Conservation (phyloP, 2,113 vertebrate species). For the Calypte anna region DNA sequence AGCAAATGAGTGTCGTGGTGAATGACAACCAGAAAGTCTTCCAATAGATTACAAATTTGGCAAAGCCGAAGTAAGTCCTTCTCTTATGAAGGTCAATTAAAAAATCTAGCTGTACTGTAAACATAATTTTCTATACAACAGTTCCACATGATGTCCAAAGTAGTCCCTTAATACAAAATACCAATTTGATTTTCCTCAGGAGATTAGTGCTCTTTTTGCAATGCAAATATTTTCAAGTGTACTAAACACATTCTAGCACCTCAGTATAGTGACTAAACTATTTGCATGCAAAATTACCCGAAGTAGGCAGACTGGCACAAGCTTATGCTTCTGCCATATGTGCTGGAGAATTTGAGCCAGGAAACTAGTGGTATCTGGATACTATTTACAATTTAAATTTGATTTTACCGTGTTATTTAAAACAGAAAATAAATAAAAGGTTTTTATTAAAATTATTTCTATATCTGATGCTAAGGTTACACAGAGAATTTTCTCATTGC, state of each 20-base stretch:
- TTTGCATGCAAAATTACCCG: conserved; percentile 84
- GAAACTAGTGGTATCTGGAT: conserved; percentile 79
- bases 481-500: background rate
- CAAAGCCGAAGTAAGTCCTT: conserved; percentile 6
- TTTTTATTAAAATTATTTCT: conserved; percentile 76
- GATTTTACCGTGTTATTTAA: conserved; percentile 79
- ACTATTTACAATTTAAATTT: conserved; percentile 84
- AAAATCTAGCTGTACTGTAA: conserved; percentile 60
- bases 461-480: conserved; percentile 42
- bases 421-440: conserved; percentile 71
- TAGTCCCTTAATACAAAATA: conserved; percentile 75
- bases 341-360: conserved; percentile 81
- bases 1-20: background rate
- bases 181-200: conserved; percentile 78
- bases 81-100: conserved; percentile 58
- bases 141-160: conserved; percentile 35
- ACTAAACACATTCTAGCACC: conserved; percentile 87
- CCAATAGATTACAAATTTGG: conserved; percentile 28
- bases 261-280: conserved; percentile 82
- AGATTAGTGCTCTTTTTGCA: conserved; percentile 79
- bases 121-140: conserved; percentile 57
- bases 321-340: conserved; percentile 86
- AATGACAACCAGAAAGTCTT: background rate
- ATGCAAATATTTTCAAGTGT: conserved; percentile 88
- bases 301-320: conserved; percentile 84